A percentile compares a stretch with the other conserved stretches of the same genome.
These are phyloP conservation scores for Sebastes taczanowskii DNA, from an alignment of 2,797 vertebrate species.

Conservation along the genomic window DNA sequence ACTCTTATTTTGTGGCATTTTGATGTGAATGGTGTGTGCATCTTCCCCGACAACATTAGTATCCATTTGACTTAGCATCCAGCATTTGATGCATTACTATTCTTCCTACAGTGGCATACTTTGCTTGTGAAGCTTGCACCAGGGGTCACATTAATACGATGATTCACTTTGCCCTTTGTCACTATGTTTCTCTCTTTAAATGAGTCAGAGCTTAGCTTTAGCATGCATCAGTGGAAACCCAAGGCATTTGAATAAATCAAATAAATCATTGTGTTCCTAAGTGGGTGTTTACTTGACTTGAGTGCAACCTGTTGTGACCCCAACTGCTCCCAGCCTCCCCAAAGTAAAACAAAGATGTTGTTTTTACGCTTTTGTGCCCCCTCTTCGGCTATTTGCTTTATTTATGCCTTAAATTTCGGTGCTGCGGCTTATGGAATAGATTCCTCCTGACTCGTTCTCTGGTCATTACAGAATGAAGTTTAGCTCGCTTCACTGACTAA, in stretches of 20 bases:
- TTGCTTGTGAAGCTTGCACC: constrained; percentile 34
- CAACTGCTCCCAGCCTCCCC: constrained; percentile 41
- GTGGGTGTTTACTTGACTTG: constrained; percentile 69
- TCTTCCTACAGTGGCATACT: constrained; percentile 18
- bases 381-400: constrained; percentile 45
- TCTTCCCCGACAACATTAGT: neutral
- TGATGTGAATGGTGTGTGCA: neutral
- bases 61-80: neutral
- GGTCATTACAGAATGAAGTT: constrained; percentile 54
- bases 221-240: constrained; percentile 55
- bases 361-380: constrained; percentile 30
- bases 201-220: constrained; percentile 55
- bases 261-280: constrained; percentile 65
- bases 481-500: constrained; percentile 60
- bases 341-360: constrained; percentile 64
- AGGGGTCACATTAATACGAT: constrained; percentile 51
- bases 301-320: constrained; percentile 65
- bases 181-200: constrained; percentile 47
- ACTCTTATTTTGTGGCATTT: neutral
- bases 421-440: constrained; percentile 47
- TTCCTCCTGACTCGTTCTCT: constrained; percentile 36
- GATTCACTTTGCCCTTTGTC: constrained; percentile 58
- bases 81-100: constrained; percentile 5
- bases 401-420: constrained; percentile 59
- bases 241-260: constrained; percentile 71